Evolutionary conservation across 1,140 invertebrate species (phyloP).

Genomic region (Camponotus pennsylvanicus): DNA sequence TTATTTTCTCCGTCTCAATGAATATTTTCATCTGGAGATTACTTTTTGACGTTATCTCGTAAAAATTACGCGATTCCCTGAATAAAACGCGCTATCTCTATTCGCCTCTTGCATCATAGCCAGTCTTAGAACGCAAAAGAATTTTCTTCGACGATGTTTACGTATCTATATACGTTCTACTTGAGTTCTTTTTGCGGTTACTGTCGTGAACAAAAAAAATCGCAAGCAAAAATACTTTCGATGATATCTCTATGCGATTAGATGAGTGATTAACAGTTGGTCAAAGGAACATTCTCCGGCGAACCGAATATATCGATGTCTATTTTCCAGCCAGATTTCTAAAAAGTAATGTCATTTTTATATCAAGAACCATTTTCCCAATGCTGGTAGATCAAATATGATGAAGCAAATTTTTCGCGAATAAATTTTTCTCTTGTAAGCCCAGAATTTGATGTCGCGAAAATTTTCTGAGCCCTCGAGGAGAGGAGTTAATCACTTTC

Average conservation of each 20-base stretch:
- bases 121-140: conserved; percentile 24
- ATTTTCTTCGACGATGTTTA: conserved; percentile 51
- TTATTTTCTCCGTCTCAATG: neutral
- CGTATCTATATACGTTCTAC: neutral
- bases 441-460: neutral
- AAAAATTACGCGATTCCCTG: conserved; percentile 40
- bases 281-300: conserved; percentile 16
- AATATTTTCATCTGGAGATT: neutral
- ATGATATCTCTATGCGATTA: conserved; percentile 64
- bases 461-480: too few relatives aligned
- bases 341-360: conserved; percentile 51
- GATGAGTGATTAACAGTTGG: conserved; percentile 52
- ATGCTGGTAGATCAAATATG: neutral
- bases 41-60: conserved; percentile 7
- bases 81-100: conserved; percentile 28
- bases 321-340: neutral
- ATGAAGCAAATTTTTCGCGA: neutral
- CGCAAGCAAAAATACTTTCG: conserved; percentile 27
- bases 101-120: neutral
- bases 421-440: neutral
- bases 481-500: too few relatives aligned
- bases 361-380: neutral
- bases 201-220: conserved; percentile 14
- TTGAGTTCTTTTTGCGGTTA: conserved; percentile 3
- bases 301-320: conserved; percentile 51